Conservation (phyloP, 2,113 vertebrate species). For the Pachyramphus minor region DNA sequence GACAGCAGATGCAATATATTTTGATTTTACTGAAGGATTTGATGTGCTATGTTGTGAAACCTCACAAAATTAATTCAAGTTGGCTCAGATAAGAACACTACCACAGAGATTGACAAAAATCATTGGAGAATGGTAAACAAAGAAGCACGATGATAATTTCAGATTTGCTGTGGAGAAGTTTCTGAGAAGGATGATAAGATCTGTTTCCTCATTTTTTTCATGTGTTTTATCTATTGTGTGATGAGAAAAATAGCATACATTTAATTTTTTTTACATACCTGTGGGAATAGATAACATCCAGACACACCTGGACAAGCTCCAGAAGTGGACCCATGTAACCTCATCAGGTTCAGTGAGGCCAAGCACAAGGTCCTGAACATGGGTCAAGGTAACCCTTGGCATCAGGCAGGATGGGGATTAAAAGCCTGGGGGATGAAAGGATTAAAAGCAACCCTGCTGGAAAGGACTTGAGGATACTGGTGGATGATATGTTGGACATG, state of each 20-base stretch:
- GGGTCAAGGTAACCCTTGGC: not conserved
- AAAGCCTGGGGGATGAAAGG: fast-evolving
- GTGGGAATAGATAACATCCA: not conserved
- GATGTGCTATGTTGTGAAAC: not conserved
- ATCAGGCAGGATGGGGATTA: not conserved
- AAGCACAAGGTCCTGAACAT: no score
- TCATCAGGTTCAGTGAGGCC: not conserved
- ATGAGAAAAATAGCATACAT: not conserved
- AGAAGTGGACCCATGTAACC: not conserved
- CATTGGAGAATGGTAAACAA: not conserved
- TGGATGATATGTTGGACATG: not conserved
- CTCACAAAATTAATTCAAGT: not conserved
- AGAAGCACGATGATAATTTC: not conserved
- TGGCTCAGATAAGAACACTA: not conserved
- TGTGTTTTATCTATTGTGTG: not conserved
- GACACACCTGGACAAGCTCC: not conserved
- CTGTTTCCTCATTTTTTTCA: not conserved
- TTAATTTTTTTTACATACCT: not conserved
- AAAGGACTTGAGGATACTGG: not conserved
- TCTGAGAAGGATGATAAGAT: not conserved
- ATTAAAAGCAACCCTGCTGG: not conserved
- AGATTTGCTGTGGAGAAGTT: not conserved
- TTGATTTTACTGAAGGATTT: not conserved
- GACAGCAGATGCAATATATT: not conserved
- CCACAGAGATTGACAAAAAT: not conserved